phyloP scores from a whole-genome alignment of 1,140 invertebrate genomes.

The Oedothorax gibbosus region DNA sequence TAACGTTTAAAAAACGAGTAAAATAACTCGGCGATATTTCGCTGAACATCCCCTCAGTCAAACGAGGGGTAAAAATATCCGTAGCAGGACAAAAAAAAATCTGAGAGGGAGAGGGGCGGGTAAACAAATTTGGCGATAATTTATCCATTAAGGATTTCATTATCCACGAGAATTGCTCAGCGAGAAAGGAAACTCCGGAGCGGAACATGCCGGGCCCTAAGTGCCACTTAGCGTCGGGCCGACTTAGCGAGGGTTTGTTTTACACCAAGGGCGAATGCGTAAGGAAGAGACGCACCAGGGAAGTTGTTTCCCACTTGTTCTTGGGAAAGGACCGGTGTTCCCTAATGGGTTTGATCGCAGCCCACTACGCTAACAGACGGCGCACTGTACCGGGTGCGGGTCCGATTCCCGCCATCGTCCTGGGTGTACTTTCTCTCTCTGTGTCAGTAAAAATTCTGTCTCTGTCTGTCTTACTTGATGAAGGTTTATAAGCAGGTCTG shows the following conservation, averaged over 20 bases:
- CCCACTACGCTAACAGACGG: no score
- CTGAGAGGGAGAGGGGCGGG: background rate
- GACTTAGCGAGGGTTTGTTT: background rate
- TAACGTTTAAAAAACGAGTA: no score
- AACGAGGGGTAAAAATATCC: background rate
- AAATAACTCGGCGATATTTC: no score
- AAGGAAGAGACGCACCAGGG: background rate
- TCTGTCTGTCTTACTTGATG: no score
- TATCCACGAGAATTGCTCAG: background rate
- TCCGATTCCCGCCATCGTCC: no score
- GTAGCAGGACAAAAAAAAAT: slow-evolving; percentile 1
- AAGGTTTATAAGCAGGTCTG: no score
- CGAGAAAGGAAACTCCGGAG: background rate
- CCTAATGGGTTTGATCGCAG: no score
- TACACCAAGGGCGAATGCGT: background rate
- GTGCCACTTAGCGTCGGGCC: slow-evolving; percentile 8
- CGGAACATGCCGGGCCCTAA: background rate
- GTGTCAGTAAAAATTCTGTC: no score
- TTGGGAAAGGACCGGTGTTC: no score
- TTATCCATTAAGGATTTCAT: slow-evolving; percentile 46
- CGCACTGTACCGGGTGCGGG: no score
- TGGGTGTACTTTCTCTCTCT: no score
- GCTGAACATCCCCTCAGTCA: background rate
- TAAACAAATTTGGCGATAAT: slow-evolving; percentile 40
- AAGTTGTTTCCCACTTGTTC: background rate